Evolutionary conservation across 2,888 invertebrate species (phyloP), one percentile per base, ranked within the genome.

Genomic region (Drosophila mulleri): DNA sequence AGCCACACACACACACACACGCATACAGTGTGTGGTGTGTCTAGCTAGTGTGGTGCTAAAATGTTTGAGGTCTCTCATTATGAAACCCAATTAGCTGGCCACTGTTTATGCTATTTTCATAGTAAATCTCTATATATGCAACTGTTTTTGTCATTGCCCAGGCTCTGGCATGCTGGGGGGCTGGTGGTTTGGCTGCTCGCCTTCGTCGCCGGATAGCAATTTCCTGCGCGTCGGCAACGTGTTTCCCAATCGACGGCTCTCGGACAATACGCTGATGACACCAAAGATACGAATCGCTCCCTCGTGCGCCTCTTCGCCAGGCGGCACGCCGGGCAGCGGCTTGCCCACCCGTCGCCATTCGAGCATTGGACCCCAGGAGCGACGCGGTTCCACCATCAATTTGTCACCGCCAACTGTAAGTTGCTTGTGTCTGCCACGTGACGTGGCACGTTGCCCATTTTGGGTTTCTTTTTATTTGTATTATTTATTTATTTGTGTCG

Each of bases 251-350:
- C 95, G 98, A 61, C 96, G 98, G 59, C 95, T 98, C 63, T 98
- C 98, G 29, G 98, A 98, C 93, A 98, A 98, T 92, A 97, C 98
- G 54, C 94, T 98, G 90, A 97, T 97, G 96, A 96, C 97, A 75
- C 97, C 98, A 42, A 97, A 97, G 93, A 97, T 97, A 80, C 95
- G 96, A 60, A 96, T 98, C 71, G 97, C 97, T 0, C 97, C 97
- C 12, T 98, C 97, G 18, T 97, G 97, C 92, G 96, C 97, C 14
- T 97, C 97, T 4, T 97, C 97, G 1, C 96, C 96, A 0, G 96
- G 96, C 6, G 78, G 95, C 92, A 76, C 95, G 92, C 96, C 97
- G 8, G 96, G 95, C 66, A 89, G 88, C 70, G 97, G 97, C 0
- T 93, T 98, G 70, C 98, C 98, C 18, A 96, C 96, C 41, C 95